Base-by-base conservation (phyloP, 2,113 vertebrate species). In the Chaetops frenatus region DNA sequence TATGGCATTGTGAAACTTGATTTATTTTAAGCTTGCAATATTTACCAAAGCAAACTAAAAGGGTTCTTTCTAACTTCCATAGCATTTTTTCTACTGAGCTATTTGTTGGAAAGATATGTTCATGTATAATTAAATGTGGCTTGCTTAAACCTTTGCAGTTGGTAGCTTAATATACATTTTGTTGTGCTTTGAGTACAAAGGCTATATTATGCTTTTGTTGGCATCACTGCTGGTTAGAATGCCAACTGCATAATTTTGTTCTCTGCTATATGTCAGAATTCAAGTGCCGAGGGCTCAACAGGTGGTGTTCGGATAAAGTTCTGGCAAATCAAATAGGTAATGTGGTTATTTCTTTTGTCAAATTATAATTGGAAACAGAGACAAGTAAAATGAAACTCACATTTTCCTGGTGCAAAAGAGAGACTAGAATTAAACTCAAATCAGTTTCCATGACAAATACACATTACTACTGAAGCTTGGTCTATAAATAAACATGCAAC, bases 341-440 rank as follows among this genome's bases (percentile, higher is more conserved):
- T 57, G 95, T 40, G 12, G 97, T 98, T 98, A 97, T 98, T 97
- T 94, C 97, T 98, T 97, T 97, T 98, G 98, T 98, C 97, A 98
- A 98, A 98, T 97, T 97, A 91, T 98, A 98, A 98, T 98, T 98
- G 94, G 93, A 98, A 98, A 77, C 98, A 98, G 97, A 98, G 91
- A 88, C 18, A 2, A 94, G 96, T 97, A 96, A 98, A 98, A 97
- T 84, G 96, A 97, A 92, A 97, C 97, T 95, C 97, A 94, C 56
- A 70, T 98, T 97, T 97, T 96, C 91, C 91, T 92, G 66, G 80
- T 97, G 93, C 92, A 93, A 96, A 97, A 97, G 79, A 88, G 85
- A 81, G 42, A 64, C 92, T 95, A 81, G 83, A 95, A 92, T 97
- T 94, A 94, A 95, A 95, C 80, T 91, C 91, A 94, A 92, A 97